Conservation (phyloP, 2,888 invertebrate genomes). For the Leucophenga maculata region DNA sequence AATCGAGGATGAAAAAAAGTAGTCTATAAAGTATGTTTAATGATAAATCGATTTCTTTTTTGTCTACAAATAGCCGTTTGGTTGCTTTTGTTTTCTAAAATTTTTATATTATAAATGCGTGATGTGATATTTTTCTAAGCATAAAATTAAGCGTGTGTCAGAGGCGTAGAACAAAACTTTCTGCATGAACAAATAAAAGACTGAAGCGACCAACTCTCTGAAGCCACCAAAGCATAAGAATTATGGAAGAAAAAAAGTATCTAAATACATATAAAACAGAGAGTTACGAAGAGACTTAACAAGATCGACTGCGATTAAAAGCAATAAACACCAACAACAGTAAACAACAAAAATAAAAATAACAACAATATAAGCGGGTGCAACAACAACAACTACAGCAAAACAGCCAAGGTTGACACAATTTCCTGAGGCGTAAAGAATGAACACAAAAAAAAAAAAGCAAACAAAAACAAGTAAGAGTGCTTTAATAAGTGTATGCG, state of each 20-base stretch:
- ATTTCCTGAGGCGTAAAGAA: slow-evolving; percentile 66
- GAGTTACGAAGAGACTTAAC: background rate
- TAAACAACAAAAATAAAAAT: slow-evolving; percentile 14
- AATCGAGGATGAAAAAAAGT: slow-evolving; percentile 19
- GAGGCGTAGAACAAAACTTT: slow-evolving; percentile 24
- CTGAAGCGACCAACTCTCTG: slow-evolving; percentile 57
- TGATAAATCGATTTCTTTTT: slow-evolving; percentile 29
- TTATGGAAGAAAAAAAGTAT: background rate
- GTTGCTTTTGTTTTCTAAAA: slow-evolving; percentile 6
- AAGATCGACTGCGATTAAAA: slow-evolving; percentile 14
- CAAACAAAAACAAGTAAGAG: slow-evolving; percentile 6
- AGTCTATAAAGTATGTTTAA: background rate
- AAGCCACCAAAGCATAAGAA: background rate
- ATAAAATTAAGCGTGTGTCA: background rate
- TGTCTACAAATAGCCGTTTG: background rate
- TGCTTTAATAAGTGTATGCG: no score
- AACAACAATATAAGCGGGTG: slow-evolving; percentile 1
- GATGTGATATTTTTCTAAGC: background rate
- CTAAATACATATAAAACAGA: background rate
- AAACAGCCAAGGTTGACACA: slow-evolving; percentile 53
- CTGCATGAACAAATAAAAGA: slow-evolving; percentile 49
- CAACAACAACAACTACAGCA: background rate
- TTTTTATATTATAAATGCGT: slow-evolving; percentile 28
- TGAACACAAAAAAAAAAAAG: slow-evolving; percentile 34
- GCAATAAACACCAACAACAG: slow-evolving; percentile 18